Percentiles rank a stretch among this genome's conserved stretches.
Evolutionary conservation across 2,113 vertebrate genomes (phyloP).

Genomic region (Cephalopholis sonnerati): DNA sequence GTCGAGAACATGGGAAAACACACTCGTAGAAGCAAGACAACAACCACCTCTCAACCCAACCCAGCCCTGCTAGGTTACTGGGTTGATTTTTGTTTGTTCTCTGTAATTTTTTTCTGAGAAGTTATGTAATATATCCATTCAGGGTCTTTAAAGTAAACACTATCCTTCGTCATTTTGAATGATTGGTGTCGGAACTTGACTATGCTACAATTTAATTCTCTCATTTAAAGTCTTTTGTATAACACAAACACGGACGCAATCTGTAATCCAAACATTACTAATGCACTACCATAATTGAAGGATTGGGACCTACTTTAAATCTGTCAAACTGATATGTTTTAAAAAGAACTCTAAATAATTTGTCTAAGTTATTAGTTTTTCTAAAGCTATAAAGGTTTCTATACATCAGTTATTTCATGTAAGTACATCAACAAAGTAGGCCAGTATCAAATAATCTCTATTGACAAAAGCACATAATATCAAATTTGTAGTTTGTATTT

Average conservation of each 20-base stretch:
- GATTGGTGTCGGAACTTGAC: neutral
- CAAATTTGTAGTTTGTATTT: neutral
- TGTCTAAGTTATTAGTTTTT: neutral
- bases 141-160: neutral
- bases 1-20: slow-evolving; percentile 19
- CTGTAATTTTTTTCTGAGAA: too few relatives aligned
- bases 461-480: neutral
- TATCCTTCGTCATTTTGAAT: neutral
- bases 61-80: slow-evolving; percentile 2
- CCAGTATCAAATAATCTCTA: neutral
- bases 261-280: neutral
- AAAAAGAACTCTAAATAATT: neutral
- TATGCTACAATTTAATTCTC: neutral
- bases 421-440: neutral
- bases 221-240: neutral
- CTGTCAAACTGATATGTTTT: too few relatives aligned
- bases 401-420: neutral
- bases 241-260: too few relatives aligned
- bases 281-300: too few relatives aligned
- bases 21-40: neutral
- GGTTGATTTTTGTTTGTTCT: neutral
- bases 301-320: too few relatives aligned
- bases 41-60: neutral
- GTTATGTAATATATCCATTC: neutral
- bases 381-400: neutral